Evolutionary conservation across 1,140 invertebrate species (phyloP).

Genomic region (Hypothenemus hampei): DNA sequence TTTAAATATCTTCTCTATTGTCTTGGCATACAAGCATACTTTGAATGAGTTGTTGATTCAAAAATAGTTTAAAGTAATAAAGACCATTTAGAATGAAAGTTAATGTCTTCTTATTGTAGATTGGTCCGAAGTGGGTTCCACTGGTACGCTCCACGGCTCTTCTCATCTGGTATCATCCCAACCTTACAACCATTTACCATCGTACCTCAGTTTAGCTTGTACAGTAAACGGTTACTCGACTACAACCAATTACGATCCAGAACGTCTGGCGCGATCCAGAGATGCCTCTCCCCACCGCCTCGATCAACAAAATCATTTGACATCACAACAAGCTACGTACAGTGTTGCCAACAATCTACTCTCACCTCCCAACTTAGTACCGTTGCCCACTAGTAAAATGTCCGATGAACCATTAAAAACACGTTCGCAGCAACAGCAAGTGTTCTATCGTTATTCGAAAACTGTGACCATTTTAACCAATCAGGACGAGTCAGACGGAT

Average conservation of each 20-base stretch:
- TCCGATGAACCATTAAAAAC: slow-evolving; percentile 33
- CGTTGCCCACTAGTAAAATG: slow-evolving; percentile 39
- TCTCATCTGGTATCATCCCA: slow-evolving; percentile 28
- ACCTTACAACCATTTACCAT: slow-evolving; percentile 54
- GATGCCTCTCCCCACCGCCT: slow-evolving; percentile 63
- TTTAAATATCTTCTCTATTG: too few relatives aligned
- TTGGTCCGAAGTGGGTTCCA: slow-evolving; percentile 40
- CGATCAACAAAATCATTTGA: slow-evolving; percentile 31
- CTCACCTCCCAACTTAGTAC: slow-evolving; percentile 43
- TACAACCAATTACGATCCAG: slow-evolving; percentile 76
- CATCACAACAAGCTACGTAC: slow-evolving; percentile 18
- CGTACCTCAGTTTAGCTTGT: slow-evolving; percentile 81
- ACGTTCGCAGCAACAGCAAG: slow-evolving; percentile 28
- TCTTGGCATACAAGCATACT: too few relatives aligned
- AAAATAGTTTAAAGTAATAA: too few relatives aligned
- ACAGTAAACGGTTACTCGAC: slow-evolving; percentile 86
- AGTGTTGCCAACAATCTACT: slow-evolving; percentile 37
- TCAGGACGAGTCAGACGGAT: slow-evolving; percentile 36
- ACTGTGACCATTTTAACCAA: slow-evolving; percentile 31
- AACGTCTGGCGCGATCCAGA: slow-evolving; percentile 57
- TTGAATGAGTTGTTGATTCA: too few relatives aligned
- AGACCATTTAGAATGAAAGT: too few relatives aligned
- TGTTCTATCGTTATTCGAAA: slow-evolving; percentile 29
- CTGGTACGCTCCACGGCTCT: slow-evolving; percentile 39
- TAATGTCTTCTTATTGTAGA: too few relatives aligned